Percentiles rank a stretch among this genome's conserved stretches.
phyloP scores from a whole-genome alignment of 1,140 invertebrate genomes.

The Neuroterus valhalla region DNA sequence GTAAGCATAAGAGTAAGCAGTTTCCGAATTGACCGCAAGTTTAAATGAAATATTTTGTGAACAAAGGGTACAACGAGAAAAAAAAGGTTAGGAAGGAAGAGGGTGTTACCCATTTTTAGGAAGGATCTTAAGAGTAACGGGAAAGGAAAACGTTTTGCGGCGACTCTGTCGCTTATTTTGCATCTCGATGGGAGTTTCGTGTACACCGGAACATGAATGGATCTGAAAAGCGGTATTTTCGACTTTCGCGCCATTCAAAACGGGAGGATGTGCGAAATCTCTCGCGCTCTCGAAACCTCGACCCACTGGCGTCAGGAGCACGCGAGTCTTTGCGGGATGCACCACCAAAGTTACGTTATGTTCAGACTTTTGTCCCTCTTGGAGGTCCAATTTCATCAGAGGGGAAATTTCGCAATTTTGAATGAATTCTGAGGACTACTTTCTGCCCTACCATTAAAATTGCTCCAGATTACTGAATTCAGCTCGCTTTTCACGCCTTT shows the following conservation, averaged over 20 bases:
- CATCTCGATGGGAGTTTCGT: conserved; percentile 49
- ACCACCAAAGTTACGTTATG: conserved; percentile 45
- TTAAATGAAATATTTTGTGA: neutral
- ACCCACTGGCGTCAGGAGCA: conserved; percentile 49
- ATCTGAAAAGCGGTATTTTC: conserved; percentile 33
- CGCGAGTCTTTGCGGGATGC: conserved; percentile 48
- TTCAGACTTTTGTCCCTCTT: conserved; percentile 40
- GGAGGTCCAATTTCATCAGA: conserved; percentile 41
- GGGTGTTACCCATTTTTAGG: neutral
- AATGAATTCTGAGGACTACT: conserved; percentile 15
- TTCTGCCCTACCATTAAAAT: conserved; percentile 26
- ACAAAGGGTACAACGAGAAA: neutral
- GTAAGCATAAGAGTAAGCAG: conserved; percentile 5
- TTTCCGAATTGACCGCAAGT: neutral
- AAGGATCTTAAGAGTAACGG: conserved; percentile 34
- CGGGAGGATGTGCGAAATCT: conserved; percentile 54
- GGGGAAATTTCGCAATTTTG: conserved; percentile 48
- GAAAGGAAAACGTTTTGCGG: conserved; percentile 45
- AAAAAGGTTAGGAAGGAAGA: conserved; percentile 18
- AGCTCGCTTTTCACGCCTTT: conserved; percentile 13
- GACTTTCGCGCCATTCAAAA: conserved; percentile 54
- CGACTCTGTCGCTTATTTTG: conserved; percentile 36
- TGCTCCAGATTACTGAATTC: conserved; percentile 25
- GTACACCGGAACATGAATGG: conserved; percentile 19
- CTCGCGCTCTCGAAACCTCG: conserved; percentile 56